Evolutionary conservation across 37 sponge, comb jelly and placozoan genomes (phyloP).

Genomic region (Ephydatia muelleri): DNA sequence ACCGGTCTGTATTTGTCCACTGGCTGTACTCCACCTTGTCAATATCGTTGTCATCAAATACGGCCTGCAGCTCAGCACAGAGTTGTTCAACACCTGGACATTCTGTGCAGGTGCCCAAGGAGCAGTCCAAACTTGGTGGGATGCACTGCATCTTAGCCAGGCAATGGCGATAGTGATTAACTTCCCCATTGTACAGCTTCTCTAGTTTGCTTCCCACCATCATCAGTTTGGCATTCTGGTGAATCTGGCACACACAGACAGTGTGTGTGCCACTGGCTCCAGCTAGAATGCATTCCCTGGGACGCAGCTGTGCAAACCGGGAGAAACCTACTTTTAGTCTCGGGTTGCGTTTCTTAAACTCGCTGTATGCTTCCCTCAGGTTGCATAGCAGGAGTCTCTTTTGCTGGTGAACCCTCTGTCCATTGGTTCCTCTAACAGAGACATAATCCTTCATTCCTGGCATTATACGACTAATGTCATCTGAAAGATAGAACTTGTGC

Average conservation of each 20-base stretch:
- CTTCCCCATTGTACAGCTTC: slow-evolving; percentile 33
- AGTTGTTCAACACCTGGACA: slow-evolving; percentile 29
- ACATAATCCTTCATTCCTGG: slow-evolving; percentile 54
- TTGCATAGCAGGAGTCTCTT: no score
- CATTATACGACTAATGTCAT: no score
- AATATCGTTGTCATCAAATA: slow-evolving; percentile 44
- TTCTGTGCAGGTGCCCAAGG: slow-evolving; percentile 14
- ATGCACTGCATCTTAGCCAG: slow-evolving; percentile 40
- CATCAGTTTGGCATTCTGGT: no score
- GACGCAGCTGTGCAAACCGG: slow-evolving; percentile 52
- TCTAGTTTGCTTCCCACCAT: no score
- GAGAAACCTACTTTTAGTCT: slow-evolving; percentile 48
- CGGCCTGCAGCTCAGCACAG: not conserved
- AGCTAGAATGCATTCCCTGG: no score
- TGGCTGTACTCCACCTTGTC: slow-evolving; percentile 31
- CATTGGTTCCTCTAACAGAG: slow-evolving; percentile 12
- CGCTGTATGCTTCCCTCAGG: no score
- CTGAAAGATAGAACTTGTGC: slow-evolving; percentile 12
- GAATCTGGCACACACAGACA: no score
- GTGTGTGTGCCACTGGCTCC: no score
- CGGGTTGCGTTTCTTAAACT: slow-evolving; percentile 40
- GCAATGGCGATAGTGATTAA: slow-evolving; percentile 36
- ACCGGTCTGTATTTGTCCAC: no score
- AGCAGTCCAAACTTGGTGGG: slow-evolving; percentile 28
- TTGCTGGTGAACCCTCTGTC: not conserved